These are phyloP conservation scores for Epicauta chinensis DNA, from an alignment of 1,140 invertebrate genomes.

Conservation along the genomic window DNA sequence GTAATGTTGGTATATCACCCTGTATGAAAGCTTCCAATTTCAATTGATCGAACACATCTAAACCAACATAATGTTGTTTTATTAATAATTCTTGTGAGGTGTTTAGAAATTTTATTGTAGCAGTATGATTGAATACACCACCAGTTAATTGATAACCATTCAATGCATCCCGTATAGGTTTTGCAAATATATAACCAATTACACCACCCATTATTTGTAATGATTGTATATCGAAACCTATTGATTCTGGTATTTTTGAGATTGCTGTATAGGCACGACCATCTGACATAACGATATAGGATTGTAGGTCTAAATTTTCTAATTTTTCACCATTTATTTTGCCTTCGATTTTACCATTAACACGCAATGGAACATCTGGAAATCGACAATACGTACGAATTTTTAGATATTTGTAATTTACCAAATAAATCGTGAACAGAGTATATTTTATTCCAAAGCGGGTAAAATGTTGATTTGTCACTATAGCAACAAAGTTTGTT, in stretches of 20 bases:
- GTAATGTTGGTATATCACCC: slow-evolving; percentile 68
- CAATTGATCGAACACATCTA: slow-evolving; percentile 88
- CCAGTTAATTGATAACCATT: slow-evolving; percentile 86
- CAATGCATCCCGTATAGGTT: slow-evolving; percentile 58
- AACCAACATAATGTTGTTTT: slow-evolving; percentile 71
- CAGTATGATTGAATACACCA: slow-evolving; percentile 75
- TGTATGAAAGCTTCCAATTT: slow-evolving; percentile 68
- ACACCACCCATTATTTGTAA: slow-evolving; percentile 71
- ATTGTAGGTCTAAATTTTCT: slow-evolving; percentile 77
- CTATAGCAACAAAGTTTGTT: too few species aligned
- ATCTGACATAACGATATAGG: slow-evolving; percentile 84
- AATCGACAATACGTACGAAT: too few species aligned
- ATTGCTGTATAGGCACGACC: slow-evolving; percentile 87
- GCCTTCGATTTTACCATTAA: slow-evolving; percentile 79
- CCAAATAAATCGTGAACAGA: too few species aligned
- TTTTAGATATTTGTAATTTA: too few species aligned
- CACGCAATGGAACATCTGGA: slow-evolving; percentile 69
- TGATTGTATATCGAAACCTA: slow-evolving; percentile 75
- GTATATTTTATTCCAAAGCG: too few species aligned
- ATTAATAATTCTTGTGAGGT: slow-evolving; percentile 66
- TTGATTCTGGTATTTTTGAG: slow-evolving; percentile 62
- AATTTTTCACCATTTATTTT: slow-evolving; percentile 69
- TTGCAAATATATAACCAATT: slow-evolving; percentile 90
- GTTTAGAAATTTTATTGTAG: slow-evolving; percentile 64
- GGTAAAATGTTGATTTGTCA: too few species aligned